Base-by-base conservation (phyloP, 2,888 invertebrate genomes). In the Crepidodera aurea region DNA sequence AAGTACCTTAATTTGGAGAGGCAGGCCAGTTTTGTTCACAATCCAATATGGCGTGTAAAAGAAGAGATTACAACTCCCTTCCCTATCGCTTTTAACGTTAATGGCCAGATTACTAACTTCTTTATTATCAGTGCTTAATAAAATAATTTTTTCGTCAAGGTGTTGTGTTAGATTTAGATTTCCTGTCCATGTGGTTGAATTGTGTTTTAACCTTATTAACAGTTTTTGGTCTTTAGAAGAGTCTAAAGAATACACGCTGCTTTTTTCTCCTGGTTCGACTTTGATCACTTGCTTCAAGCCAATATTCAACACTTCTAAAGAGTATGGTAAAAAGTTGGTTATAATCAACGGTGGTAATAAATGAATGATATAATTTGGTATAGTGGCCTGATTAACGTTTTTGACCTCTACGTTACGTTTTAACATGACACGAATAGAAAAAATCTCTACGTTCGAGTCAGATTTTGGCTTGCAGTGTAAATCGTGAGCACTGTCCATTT, bases 31-130 rank as follows among this genome's bases (percentile, higher is more conserved):
- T 81, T 93, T 93, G 82, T 96, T 96, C 67, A 95, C 88, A 74
- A 96, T 85, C 94, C 95, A 96, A 79, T 91, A 94, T 12, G 92
- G 92, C 1, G 92, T 88, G 77, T 91, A 90, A 73, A 93, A 83
- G 73, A 85, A 85, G 55, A 93, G 79, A 66, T 88, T 86, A 80
- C 88, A 86, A 70, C 86, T 85, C 51, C 86, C 85, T 32, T 83
- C 83, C 53, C 88, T 83, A 61, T 87, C 88, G 15, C 89, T 84
- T 68, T 87, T 87, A 22, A 91, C 86, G 74, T 88, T 87, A 48
- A 93, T 83, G 16, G 87, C 84, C 68, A 92, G 83, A 70, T 90
- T 87, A 69, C 88, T 88, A 72, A 84, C 85, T 37, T 89, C 90
- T 1, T 89, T 89, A 67, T 84, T 84, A 39, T 91, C 91, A 1